A percentile compares a stretch with the other conserved stretches of the same genome.
Conservation (phyloP, 2,797 vertebrate species). For the Tamandua tetradactyla region DNA sequence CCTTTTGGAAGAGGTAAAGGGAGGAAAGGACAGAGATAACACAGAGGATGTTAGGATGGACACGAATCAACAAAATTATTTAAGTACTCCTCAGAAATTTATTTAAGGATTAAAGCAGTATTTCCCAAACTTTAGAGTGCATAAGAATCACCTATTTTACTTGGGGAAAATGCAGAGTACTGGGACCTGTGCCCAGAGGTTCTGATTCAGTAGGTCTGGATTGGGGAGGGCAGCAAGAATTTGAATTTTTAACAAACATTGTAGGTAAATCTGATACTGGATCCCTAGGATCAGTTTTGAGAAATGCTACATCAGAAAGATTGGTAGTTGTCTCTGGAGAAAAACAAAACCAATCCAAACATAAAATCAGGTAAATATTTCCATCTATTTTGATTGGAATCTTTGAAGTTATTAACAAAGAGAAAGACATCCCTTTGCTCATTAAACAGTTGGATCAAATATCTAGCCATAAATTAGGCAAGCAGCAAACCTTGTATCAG, state of each 20-base stretch:
- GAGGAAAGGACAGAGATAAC: background rate
- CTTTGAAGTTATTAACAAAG: conserved; percentile 1
- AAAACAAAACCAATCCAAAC: conserved; percentile 31
- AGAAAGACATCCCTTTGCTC: background rate
- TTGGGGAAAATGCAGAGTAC: background rate
- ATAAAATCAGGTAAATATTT: background rate
- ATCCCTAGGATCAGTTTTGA: background rate
- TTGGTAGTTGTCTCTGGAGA: background rate
- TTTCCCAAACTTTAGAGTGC: background rate
- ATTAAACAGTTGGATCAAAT: background rate
- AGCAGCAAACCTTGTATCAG: background rate
- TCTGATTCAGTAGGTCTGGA: background rate
- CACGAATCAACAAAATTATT: background rate
- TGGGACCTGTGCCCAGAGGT: background rate
- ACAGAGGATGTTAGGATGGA: background rate
- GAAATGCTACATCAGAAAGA: conserved; percentile 32
- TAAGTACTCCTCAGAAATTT: background rate
- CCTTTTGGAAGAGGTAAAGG: background rate
- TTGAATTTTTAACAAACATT: background rate
- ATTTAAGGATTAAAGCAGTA: background rate
- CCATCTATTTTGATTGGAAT: background rate
- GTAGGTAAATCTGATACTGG: background rate
- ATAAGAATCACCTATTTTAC: background rate
- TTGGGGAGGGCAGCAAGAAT: background rate
- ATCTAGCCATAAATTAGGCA: background rate